Base-by-base conservation (phyloP, 2,888 invertebrate genomes). In the Hypomecis punctinalis region DNA sequence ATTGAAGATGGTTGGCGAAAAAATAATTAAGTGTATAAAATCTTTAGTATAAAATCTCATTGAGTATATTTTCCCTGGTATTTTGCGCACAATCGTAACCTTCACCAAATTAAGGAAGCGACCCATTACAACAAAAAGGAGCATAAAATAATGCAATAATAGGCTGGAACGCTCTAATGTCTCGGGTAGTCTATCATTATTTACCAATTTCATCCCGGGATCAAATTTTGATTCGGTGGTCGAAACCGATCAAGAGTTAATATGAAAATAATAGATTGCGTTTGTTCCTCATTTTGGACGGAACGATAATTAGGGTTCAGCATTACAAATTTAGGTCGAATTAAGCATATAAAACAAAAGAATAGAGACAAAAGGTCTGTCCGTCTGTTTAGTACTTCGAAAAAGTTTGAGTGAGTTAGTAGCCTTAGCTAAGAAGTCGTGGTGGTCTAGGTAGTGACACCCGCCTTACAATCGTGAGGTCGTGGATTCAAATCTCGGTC, bases 231-330 rank as follows among this genome's bases (percentile, higher is more conserved):
- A 78, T 80, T 82, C 86, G 82, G 86, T 83, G 87, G 87, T 85
- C 79, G 76, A 78, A 80, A 83, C 81, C 87, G 83, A 88, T 90
- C 84, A 81, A 76, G 77, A 85, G 82, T 85, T 91, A 91, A 91
- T 91, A 85, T 76, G 89, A 90, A 90, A 87, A 91, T 91, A 91
- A 91, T 90, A 86, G 85, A 85, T 81, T 85, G 83, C 81, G 85
- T 85, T 86, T 85, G 80, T 82, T 79, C 77, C 81, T 86, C 81
- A 88, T 89, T 88, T 86, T 81, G 73, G 77, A 71, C 71, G 79
- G 83, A 79, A 82, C 80, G 75, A 72, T 85, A 83, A 87, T 85
- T 81, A 33, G 10, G 65, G 60, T 45, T 61, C 13, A 54, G 49
- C 53, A 54, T 55, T 62, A 43, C 11, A 40, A 46, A 40, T 36